Evolutionary conservation across 2,888 invertebrate genomes (phyloP), one percentile per base, ranked within the genome.

Genomic region (Eulithis prunata): DNA sequence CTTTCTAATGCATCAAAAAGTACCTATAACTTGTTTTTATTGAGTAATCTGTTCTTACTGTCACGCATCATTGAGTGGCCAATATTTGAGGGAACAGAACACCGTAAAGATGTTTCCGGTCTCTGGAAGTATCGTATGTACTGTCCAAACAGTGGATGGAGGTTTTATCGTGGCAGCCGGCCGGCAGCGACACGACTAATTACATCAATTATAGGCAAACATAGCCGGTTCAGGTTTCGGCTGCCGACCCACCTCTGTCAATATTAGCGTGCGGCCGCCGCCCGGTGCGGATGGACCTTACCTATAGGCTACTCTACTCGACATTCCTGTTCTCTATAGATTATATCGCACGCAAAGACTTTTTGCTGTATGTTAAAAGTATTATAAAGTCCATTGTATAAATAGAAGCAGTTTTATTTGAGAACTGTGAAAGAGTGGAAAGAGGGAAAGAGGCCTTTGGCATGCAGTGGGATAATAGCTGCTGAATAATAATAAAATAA

Each of bases 121-220:
- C 84, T 77, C 78, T 84, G 81, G 86, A 90, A 92, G 92, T 93
- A 92, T 93, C 91, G 87, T 88, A 89, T 91, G 85, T 86, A 87
- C 90, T 84, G 83, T 83, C 78, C 85, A 91, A 90, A 93, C 88
- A 91, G 76, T 75, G 80, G 77, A 81, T 75, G 80, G 78, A 82
- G 84, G 84, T 84, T 87, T 83, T 84, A 82, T 79, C 83, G 49
- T 67, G 81, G 87, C 92, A 91, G 92, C 91, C 92, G 92, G 80
- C 80, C 88, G 61, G 53, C 49, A 66, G 38, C 66, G 91, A 92
- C 91, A 91, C 91, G 91, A 92, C 93, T 92, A 93, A 93, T 93
- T 93, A 93, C 93, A 88, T 91, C 93, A 92, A 93, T 93, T 91
- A 92, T 89, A 88, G 88, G 86, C 85, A 91, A 92, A 91, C 89